phyloP scores from a whole-genome alignment of 1,140 invertebrate genomes.

The Asobara japonica region DNA sequence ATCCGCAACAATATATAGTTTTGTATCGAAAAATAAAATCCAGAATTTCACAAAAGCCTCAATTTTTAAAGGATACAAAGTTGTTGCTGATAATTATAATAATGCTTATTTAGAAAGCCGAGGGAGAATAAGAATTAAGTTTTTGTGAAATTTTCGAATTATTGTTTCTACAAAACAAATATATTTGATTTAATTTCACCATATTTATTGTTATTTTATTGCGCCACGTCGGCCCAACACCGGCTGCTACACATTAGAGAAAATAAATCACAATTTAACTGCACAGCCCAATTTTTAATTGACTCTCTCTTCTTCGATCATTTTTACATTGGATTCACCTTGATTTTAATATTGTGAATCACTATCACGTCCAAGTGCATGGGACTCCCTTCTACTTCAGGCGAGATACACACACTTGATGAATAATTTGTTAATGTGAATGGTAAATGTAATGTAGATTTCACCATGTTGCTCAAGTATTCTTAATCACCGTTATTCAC shows the following conservation, averaged over 20 bases:
- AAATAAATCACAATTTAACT: neutral
- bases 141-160: too few relatives aligned
- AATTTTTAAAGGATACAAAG: too few relatives aligned
- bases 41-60: too few relatives aligned
- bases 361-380: neutral
- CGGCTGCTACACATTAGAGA: conserved; percentile 20
- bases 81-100: too few relatives aligned
- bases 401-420: conserved; percentile 10
- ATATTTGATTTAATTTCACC: too few relatives aligned
- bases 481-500: neutral
- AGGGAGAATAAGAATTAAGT: too few relatives aligned
- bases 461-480: neutral
- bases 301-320: neutral
- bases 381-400: neutral
- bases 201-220: neutral
- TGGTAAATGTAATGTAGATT: conserved; percentile 4
- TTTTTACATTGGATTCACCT: neutral
- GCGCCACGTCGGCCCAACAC: conserved; percentile 14
- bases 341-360: neutral
- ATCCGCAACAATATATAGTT: too few relatives aligned
- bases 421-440: neutral
- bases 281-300: neutral
- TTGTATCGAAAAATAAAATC: too few relatives aligned
- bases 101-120: too few relatives aligned
- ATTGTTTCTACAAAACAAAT: too few relatives aligned